phyloP scores from a whole-genome alignment of 2,797 vertebrate species.

The Acipenser transmontanus region DNA sequence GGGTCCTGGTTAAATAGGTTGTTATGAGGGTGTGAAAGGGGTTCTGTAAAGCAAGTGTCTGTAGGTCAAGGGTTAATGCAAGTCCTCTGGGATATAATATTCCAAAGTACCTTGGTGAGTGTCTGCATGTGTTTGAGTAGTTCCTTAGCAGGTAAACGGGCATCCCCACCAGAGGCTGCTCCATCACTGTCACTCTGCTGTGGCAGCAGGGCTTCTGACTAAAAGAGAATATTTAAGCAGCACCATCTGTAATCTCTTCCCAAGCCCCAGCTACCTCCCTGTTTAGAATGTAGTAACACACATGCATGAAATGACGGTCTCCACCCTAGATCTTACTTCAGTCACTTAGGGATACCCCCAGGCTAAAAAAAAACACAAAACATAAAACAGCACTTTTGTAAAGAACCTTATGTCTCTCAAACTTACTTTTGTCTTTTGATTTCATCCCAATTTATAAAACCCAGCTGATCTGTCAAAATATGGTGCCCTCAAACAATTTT shows the following conservation, averaged over 20 bases:
- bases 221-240: slow-evolving; percentile 39
- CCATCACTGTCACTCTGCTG: slow-evolving; percentile 18
- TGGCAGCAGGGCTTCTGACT: slow-evolving; percentile 10
- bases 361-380: slow-evolving; percentile 9
- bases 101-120: slow-evolving; percentile 18
- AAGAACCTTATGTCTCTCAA: background rate
- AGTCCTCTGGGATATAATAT: background rate
- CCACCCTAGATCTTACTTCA: background rate
- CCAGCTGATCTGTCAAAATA: background rate
- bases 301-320: slow-evolving; percentile 19
- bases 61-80: background rate
- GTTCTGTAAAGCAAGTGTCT: no score
- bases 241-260: slow-evolving; percentile 35
- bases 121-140: slow-evolving; percentile 5
- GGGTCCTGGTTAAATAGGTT: no score
- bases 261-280: slow-evolving; percentile 15
- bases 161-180: slow-evolving; percentile 11
- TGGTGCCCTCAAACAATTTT: no score
- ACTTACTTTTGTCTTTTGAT: background rate
- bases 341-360: background rate
- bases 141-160: slow-evolving; percentile 6
- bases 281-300: slow-evolving; percentile 41
- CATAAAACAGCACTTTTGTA: no score
- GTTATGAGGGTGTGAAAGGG: no score
- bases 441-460: background rate